These are phyloP conservation scores for Panagrolaimus sp. DNA, from an alignment of 1,140 invertebrate genomes.

Conservation along the genomic window DNA sequence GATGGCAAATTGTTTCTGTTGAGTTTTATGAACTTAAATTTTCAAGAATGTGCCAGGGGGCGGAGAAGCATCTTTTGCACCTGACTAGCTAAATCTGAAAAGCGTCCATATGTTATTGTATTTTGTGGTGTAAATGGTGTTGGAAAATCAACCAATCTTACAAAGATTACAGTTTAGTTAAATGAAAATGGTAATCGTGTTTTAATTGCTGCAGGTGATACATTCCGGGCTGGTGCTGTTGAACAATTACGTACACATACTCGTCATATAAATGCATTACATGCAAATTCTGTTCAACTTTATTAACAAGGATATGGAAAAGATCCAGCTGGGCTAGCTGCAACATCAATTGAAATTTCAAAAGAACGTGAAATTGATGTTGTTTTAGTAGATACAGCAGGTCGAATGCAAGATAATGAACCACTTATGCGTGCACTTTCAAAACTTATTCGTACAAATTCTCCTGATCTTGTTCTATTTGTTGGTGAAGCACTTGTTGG, in stretches of 20 bases:
- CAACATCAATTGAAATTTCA: constrained; percentile 85
- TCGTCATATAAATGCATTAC: constrained; percentile 83
- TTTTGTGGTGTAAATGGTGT: constrained; percentile 99
- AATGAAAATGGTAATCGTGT: constrained; percentile 94
- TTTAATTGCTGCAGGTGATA: constrained; percentile 96
- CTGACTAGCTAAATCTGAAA: constrained; percentile 73
- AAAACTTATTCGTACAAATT: constrained; percentile 78
- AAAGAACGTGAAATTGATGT: constrained; percentile 77
- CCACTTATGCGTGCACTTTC: constrained; percentile 91
- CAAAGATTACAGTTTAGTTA: constrained; percentile 99
- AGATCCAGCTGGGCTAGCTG: constrained; percentile 93
- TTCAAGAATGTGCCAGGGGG: too few species aligned
- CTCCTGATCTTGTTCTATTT: constrained; percentile 93
- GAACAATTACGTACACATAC: constrained; percentile 94
- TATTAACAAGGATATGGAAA: constrained; percentile 99
- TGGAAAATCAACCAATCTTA: constrained; percentile 97
- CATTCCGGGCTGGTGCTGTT: constrained; percentile 95
- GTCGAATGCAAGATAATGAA: constrained; percentile 99
- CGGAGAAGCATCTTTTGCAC: too few species aligned
- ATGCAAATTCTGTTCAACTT: constrained; percentile 84
- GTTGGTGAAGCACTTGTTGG: constrained; percentile 98
- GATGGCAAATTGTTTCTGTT: too few species aligned
- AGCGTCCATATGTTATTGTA: constrained; percentile 85
- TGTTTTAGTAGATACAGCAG: constrained; percentile 92
- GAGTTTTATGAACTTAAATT: too few species aligned